A percentile compares a stretch with the other conserved stretches of the same genome.
phyloP scores from a whole-genome alignment of 2,888 invertebrate genomes.

The Prenolepis imparis region DNA sequence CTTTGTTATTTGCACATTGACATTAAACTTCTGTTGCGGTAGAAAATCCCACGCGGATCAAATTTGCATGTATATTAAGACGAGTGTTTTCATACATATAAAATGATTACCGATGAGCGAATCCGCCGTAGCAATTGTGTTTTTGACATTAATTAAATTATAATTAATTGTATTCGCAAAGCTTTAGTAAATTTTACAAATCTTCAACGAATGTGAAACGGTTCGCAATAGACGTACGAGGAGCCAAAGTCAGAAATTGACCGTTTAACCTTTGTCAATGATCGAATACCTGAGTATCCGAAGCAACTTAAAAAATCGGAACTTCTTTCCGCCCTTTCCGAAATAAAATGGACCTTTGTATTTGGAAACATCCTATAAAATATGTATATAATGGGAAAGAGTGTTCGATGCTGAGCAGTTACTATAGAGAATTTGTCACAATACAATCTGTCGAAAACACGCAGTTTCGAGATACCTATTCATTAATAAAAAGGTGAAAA shows the following conservation, averaged over 20 bases:
- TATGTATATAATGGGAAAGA: too few relatives aligned
- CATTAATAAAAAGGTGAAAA: too few relatives aligned
- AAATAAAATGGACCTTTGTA: too few relatives aligned
- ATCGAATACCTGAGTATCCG: too few relatives aligned
- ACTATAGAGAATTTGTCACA: too few relatives aligned
- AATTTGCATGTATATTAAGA: constrained; percentile 41
- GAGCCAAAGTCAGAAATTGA: background rate
- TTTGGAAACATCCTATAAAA: too few relatives aligned
- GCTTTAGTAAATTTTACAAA: constrained; percentile 22
- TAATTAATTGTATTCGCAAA: background rate
- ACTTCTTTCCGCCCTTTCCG: too few relatives aligned
- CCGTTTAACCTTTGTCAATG: background rate
- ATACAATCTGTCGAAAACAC: too few relatives aligned
- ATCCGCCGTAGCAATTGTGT: background rate
- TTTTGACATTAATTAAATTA: constrained; percentile 6
- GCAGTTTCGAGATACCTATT: too few relatives aligned
- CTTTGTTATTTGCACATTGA: constrained; percentile 50
- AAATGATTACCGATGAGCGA: background rate
- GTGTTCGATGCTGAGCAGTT: too few relatives aligned
- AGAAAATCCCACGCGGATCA: background rate
- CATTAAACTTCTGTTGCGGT: background rate
- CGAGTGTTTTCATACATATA: background rate
- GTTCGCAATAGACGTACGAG: background rate
- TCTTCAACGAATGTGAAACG: background rate
- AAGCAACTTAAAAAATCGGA: too few relatives aligned